Evolutionary conservation across 1,140 invertebrate species (phyloP).

Genomic region (Colletes latitarsis): DNA sequence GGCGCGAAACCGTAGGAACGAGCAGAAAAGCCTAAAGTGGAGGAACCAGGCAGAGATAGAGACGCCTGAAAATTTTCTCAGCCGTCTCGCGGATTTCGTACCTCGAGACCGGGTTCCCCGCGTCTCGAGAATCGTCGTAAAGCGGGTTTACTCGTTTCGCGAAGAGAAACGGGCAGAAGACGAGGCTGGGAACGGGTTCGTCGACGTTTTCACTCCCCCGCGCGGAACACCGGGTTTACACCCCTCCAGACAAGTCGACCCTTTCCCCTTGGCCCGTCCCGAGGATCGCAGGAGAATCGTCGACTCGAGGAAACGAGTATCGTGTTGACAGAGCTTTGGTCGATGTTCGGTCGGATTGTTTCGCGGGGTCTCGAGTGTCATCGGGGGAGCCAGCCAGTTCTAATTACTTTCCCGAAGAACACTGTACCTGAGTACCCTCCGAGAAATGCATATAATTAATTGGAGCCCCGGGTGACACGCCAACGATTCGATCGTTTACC

Average conservation of each 20-base stretch:
- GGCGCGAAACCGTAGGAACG: neutral
- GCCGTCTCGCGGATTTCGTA: conserved; percentile 53
- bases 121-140: conserved; percentile 56
- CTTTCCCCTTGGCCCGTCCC: neutral
- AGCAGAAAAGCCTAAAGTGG: conserved; percentile 8
- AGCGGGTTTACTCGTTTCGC: conserved; percentile 58
- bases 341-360: conserved; percentile 34
- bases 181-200: conserved; percentile 27
- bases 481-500: too few species aligned
- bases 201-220: conserved; percentile 43
- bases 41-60: neutral
- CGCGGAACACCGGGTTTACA: conserved; percentile 50
- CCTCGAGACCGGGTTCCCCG: neutral
- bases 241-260: conserved; percentile 38
- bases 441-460: conserved; percentile 1
- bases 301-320: neutral
- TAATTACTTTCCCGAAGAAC: conserved; percentile 4
- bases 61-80: conserved; percentile 53
- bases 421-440: too few species aligned
- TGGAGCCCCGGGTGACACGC: neutral
- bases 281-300: neutral
- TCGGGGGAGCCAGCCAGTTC: neutral
- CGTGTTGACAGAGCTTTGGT: conserved; percentile 34
- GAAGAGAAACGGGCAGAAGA: conserved; percentile 20
- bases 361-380: conserved; percentile 8